These are phyloP conservation scores for Micromussa lordhowensis DNA, from an alignment of 92 coral and sea anemone species.

Conservation along the genomic window DNA sequence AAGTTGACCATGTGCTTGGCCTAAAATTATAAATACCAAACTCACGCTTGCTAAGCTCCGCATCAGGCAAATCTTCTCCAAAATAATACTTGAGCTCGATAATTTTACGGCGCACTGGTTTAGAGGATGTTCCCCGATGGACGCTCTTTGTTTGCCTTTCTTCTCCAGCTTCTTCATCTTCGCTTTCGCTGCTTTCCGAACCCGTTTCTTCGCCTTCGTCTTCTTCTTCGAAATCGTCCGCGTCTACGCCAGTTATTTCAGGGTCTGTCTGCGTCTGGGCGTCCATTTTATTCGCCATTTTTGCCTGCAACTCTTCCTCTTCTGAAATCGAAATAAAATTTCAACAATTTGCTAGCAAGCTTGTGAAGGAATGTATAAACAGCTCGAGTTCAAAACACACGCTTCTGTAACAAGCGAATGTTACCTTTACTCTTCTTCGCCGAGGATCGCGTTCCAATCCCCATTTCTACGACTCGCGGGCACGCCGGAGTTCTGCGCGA, in stretches of 20 bases:
- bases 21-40: conserved; percentile 42
- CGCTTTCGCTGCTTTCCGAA: conserved; percentile 83
- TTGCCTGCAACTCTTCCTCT: conserved; percentile 56
- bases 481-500: conserved; percentile 13
- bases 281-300: conserved; percentile 62
- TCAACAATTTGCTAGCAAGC: conserved; percentile 5
- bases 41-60: conserved; percentile 94
- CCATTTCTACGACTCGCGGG: conserved; percentile 67
- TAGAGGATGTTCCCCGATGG: conserved; percentile 75
- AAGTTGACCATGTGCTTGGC: conserved; percentile 83
- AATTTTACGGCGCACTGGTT: conserved; percentile 87
- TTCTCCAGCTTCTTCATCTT: conserved; percentile 58
- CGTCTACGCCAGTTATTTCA: conserved; percentile 90
- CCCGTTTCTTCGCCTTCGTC: conserved; percentile 80
- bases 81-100: conserved; percentile 95
- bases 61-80: conserved; percentile 97
- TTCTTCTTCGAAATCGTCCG: conserved; percentile 90
- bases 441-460: conserved; percentile 66
- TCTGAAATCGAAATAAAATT: conserved; percentile 34
- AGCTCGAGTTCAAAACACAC: conserved; percentile 47
- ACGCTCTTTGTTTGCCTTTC: conserved; percentile 30
- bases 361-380: conserved; percentile 42
- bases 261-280: conserved; percentile 91
- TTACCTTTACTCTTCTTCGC: conserved; percentile 70
- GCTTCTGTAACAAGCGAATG: conserved; percentile 4